A percentile compares a stretch with the other conserved stretches of the same genome.
Conservation (phyloP, 2,797 vertebrate genomes). For the Iguana delicatissima region DNA sequence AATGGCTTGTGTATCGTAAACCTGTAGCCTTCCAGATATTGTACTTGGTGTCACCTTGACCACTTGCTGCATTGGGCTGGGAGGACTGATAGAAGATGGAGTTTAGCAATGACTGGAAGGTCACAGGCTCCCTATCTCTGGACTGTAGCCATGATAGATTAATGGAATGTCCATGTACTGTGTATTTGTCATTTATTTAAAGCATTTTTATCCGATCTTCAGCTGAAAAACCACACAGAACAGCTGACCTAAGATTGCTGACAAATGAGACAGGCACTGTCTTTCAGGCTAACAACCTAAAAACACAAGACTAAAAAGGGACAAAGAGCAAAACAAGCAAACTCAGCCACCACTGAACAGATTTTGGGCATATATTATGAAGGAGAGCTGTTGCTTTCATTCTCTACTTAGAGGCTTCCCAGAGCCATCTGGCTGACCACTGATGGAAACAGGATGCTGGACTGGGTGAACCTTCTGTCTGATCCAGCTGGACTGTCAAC, state of each 20-base stretch:
- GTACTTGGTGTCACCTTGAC: too few species aligned
- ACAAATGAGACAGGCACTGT: neutral
- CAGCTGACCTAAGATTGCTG: neutral
- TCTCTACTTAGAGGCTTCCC: neutral
- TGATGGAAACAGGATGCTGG: neutral
- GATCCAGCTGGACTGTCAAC: neutral
- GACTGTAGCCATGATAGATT: neutral
- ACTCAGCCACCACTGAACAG: neutral
- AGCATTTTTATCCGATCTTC: neutral
- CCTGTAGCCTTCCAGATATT: too few species aligned
- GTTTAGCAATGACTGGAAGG: neutral
- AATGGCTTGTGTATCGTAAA: too few species aligned
- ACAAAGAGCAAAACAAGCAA: neutral
- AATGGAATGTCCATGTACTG: neutral
- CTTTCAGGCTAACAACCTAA: neutral
- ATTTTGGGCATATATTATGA: neutral
- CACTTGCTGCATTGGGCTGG: neutral
- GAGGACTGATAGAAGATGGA: neutral
- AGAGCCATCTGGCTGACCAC: neutral
- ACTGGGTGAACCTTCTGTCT: neutral
- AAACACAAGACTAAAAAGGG: neutral
- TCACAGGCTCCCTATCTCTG: neutral
- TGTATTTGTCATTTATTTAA: slow-evolving; percentile 8
- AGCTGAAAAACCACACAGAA: neutral
- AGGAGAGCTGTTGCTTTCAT: neutral